These are phyloP conservation scores for Campoletis sonorensis DNA, from an alignment of 1,140 invertebrate species.

Conservation along the genomic window DNA sequence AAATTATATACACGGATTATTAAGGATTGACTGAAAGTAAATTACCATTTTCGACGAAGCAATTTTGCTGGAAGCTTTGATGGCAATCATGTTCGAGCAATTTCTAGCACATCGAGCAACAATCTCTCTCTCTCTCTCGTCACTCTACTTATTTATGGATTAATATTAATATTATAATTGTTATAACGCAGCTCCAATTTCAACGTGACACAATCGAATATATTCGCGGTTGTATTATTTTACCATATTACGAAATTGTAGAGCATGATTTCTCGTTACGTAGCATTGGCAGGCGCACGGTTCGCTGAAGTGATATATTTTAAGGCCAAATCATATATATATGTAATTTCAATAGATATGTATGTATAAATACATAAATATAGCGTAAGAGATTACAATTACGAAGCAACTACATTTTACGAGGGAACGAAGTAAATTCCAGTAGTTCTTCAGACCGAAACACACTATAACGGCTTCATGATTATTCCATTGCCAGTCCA, in stretches of 20 bases:
- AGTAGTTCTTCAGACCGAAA: slow-evolving; percentile 3
- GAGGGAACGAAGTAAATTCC: slow-evolving; percentile 16
- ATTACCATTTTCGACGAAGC: slow-evolving; percentile 1
- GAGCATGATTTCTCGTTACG: too few species aligned
- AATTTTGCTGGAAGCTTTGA: slow-evolving; percentile 3
- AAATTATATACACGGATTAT: too few species aligned
- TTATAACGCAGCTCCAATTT: neutral
- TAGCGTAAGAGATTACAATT: neutral
- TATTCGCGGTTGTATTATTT: neutral
- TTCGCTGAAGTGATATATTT: too few species aligned
- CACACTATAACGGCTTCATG: neutral
- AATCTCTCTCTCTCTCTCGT: neutral
- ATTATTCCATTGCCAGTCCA: neutral
- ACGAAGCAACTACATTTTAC: neutral
- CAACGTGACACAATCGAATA: neutral
- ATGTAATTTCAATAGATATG: neutral
- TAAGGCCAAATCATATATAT: neutral
- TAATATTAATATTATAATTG: slow-evolving; percentile 3
- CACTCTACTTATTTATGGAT: neutral
- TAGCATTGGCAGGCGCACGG: too few species aligned
- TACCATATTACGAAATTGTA: neutral
- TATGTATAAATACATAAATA: neutral
- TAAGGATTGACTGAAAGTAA: too few species aligned
- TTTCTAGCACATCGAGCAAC: neutral
- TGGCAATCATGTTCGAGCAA: slow-evolving; percentile 17